Base-by-base conservation (phyloP, 1,140 invertebrate species). In the Thalassaphorura encarpata region DNA sequence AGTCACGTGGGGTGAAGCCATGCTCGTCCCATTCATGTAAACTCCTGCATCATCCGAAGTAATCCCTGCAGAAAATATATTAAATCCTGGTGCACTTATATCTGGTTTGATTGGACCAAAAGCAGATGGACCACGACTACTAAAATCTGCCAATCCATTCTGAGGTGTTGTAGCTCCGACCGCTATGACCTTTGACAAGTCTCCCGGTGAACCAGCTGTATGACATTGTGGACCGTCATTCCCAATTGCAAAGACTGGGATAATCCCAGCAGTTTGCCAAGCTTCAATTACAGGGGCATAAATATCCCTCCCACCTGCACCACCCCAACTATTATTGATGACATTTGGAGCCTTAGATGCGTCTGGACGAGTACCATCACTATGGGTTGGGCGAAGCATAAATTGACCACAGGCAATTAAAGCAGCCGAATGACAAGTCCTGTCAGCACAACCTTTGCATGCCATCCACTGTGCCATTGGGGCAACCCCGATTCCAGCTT, bases 231-330 rank as follows among this genome's bases (percentile, higher is more conserved):
- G 40, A 13, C 61, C 61, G 4, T 2, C 23, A 31, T 63, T 63
- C 29, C 61, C 61, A 8, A 41, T 36, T n/a, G 53, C 41, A 29
- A 63, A 63, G 13, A 63, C n/a, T 24, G 61, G 61, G 6, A 53
- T 42, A n/a, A 63, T 63, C 3, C 40, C 33, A 6, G 46, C 53
- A 5, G 50, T 47, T 4, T 40, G 31, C 54, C 54, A 63, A 19
- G 42, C 39, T 24, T 4, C 28, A 18, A 60, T 50, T 1, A 60
- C 53, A 3, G 19, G 19, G 23, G 60, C 43, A 21, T 11, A 36
- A 36, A n/a, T 36, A 8, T n/a, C n/a, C 8, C 8, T 36, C n/a
- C n/a, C n/a, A n/a, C n/a, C n/a, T n/a, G n/a, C n/a, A n/a, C n/a
- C n/a, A n/a, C n/a, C n/a, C 52, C 52, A 59, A 45, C 39, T 54